Percentiles rank a stretch among this genome's conserved stretches.
Conservation (phyloP, 2,797 vertebrate species). For the Hapalemur alaotrensis region DNA sequence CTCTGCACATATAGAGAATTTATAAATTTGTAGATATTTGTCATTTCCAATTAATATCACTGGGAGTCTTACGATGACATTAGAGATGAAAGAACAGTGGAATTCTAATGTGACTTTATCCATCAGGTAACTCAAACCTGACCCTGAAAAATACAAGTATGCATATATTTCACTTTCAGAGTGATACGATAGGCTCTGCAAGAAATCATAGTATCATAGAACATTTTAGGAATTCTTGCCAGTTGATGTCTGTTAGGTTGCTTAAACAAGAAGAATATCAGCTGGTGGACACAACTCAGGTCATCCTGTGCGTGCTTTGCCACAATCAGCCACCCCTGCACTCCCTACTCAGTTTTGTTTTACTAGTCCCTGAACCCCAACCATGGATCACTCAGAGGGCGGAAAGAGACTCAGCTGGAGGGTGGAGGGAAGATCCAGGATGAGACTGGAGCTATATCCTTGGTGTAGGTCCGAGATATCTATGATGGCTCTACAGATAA, state of each 20-base stretch:
- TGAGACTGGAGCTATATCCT: background rate
- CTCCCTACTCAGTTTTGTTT: background rate
- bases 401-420: background rate
- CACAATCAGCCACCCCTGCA: background rate
- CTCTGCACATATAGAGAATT: constrained; percentile 10
- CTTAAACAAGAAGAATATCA: background rate
- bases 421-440: background rate
- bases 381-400: background rate
- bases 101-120: constrained; percentile 34
- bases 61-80: background rate
- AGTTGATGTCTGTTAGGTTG: background rate
- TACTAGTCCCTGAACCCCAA: background rate
- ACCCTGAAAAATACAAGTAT: constrained; percentile 26
- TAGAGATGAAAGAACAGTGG: background rate
- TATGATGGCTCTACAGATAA: background rate
- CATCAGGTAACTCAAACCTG: background rate
- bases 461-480: background rate
- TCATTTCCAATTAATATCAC: constrained; percentile 56
- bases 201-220: background rate
- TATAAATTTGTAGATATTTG: constrained; percentile 51
- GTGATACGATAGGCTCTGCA: background rate
- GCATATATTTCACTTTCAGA: background rate
- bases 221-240: constrained; percentile 7
- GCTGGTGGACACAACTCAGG: background rate
- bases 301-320: background rate